phyloP scores from a whole-genome alignment of 2,888 invertebrate genomes.

The Latheticus oryzae region DNA sequence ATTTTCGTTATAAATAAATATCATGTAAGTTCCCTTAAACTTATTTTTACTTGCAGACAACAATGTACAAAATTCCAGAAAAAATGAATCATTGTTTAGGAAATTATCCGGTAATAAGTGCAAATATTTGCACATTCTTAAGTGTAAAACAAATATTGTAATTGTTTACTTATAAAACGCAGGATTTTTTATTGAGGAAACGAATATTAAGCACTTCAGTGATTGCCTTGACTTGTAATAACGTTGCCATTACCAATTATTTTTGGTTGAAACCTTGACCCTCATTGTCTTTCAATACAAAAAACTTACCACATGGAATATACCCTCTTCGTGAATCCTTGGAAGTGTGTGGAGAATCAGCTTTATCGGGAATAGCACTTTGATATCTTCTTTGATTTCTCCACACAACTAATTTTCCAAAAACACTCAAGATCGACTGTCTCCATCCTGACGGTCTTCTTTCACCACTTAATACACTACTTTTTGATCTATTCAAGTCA shows the following conservation, averaged over 20 bases:
- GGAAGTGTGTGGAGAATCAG: slow-evolving; percentile 62
- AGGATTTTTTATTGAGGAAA: no score
- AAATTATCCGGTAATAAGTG: no score
- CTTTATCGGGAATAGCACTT: slow-evolving; percentile 60
- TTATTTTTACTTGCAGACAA: no score
- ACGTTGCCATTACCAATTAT: slow-evolving; percentile 5
- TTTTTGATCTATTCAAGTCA: slow-evolving; percentile 59
- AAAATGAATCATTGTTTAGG: no score
- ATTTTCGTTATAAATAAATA: slow-evolving; percentile 27
- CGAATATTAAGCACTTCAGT: slow-evolving; percentile 8
- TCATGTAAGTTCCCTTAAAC: slow-evolving; percentile 6
- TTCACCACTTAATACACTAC: slow-evolving; percentile 59
- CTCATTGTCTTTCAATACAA: background rate
- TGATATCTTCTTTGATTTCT: slow-evolving; percentile 66
- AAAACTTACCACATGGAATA: slow-evolving; percentile 64
- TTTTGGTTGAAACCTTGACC: slow-evolving; percentile 16
- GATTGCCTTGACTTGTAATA: slow-evolving; percentile 3
- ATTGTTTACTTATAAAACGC: no score
- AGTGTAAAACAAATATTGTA: no score
- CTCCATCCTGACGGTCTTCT: slow-evolving; percentile 68
- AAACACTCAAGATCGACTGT: slow-evolving; percentile 71
- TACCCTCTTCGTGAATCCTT: slow-evolving; percentile 62
- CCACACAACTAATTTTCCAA: slow-evolving; percentile 65
- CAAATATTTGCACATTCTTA: no score
- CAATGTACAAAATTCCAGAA: no score